Evolutionary conservation across 2,797 vertebrate species (phyloP).

Genomic region (Peromyscus melanophrys): DNA sequence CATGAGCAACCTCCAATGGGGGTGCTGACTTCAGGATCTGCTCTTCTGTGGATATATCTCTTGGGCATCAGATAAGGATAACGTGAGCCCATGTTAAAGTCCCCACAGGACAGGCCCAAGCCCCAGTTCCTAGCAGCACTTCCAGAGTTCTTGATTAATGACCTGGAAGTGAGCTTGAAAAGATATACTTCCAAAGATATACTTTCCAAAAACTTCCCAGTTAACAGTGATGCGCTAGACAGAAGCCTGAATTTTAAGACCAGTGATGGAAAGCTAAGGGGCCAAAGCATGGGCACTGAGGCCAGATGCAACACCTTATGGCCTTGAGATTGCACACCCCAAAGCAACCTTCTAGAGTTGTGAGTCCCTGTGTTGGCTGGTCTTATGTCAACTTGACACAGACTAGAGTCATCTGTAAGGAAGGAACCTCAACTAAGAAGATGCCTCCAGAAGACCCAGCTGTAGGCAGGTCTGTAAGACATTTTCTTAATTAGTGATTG

Average conservation of each 20-base stretch:
- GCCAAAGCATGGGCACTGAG: no score
- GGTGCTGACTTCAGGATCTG: background rate
- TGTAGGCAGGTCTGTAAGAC: background rate
- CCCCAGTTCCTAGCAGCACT: background rate
- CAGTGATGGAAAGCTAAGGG: background rate
- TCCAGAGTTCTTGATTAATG: background rate
- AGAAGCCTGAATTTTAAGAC: background rate
- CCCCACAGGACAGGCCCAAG: no score
- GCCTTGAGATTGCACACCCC: no score
- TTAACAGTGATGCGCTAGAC: background rate
- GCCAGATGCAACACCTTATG: background rate
- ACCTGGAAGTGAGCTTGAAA: background rate
- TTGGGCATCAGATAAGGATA: accelerated
- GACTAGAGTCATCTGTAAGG: background rate
- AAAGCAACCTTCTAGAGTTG: background rate
- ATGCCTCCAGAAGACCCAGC: background rate
- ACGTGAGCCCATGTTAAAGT: background rate
- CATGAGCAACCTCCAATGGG: background rate
- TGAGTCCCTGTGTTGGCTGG: background rate
- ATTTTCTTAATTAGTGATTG: background rate
- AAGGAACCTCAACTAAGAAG: background rate
- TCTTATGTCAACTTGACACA: background rate
- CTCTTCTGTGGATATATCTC: no score
- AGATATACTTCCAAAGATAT: background rate
- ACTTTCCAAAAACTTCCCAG: background rate